Base-by-base conservation (phyloP, 2,113 vertebrate species). In the Speoplatyrhinus poulsoni region DNA sequence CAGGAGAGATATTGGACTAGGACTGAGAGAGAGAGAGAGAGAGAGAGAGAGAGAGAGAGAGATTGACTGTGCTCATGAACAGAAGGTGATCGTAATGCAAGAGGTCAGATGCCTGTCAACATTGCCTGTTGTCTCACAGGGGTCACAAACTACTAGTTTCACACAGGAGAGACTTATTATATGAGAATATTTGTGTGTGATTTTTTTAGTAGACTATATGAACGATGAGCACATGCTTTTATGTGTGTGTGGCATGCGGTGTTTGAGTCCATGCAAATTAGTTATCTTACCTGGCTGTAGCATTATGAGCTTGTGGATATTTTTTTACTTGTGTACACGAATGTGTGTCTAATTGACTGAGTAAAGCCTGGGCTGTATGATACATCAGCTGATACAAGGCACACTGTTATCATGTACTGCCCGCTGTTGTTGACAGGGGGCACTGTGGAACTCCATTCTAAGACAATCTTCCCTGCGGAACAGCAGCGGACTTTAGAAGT, bases 371-470 rank as follows among this genome's bases (percentile, higher is more conserved):
- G 46, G 60, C 13, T 55, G 73, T 46, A 66, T 60, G 70, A 56
- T 17, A 8, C 15, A 8, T 10, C 11, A 52, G 13, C 55, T 57
- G n/a, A 17, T 8, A 15, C 9, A 26, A 6, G 16, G 6, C 55
- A 19, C 55, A 32, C 54, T 17, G 54, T 52, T 11, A 46, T 11
- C 15, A 47, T 85, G 85, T 50, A 52, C 3, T 81, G 19, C 15
- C 9, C 12, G 5, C 16, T 15, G 1, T 48, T 11, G 15, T 74
- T 33, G 74, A 70, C 63, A 89, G 87, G 81, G 81, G 87, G 86
- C 60, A 83, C 87, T 87, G 82, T 88, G 80, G 82, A 63, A 65
- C 83, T 86, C 84, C 57, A 53, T 47, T 65, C n/a, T 11, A 13
- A 59, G 32, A 53, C 73, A 3, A 4, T 33, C 47, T 62, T 50